These are phyloP conservation scores for Doryteuthis pealeii DNA, from an alignment of 1,140 invertebrate species.

Conservation along the genomic window DNA sequence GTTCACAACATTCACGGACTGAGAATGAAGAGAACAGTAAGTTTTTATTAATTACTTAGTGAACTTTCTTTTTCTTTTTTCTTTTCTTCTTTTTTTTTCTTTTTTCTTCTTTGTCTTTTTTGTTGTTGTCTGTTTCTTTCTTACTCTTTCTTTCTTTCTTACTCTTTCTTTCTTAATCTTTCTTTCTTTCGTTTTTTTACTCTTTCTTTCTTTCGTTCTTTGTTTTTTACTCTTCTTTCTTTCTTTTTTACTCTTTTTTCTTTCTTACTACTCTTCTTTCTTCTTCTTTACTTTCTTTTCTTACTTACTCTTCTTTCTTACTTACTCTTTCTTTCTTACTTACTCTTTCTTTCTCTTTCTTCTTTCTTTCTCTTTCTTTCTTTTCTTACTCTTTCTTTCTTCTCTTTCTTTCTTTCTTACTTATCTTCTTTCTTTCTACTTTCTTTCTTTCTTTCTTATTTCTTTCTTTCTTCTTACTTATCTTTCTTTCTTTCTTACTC, in stretches of 20 bases:
- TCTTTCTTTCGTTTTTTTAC: neutral
- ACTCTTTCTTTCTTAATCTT: neutral
- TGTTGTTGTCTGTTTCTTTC: no score
- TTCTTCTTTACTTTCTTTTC: neutral
- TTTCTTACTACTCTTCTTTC: neutral
- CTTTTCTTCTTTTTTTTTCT: slow-evolving; percentile 2
- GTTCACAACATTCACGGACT: neutral
- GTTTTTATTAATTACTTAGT: neutral
- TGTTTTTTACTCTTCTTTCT: neutral
- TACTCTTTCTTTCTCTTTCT: neutral
- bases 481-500: no score
- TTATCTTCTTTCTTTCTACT: no score
- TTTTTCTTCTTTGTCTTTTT: neutral
- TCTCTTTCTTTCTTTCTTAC: neutral
- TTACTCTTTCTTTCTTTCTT: neutral
- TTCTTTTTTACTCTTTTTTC: neutral
- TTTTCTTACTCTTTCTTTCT: neutral
- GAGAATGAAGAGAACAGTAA: slow-evolving; percentile 15
- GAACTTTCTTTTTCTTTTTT: slow-evolving; percentile 2
- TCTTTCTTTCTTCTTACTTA: no score
- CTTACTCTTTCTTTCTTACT: no score
- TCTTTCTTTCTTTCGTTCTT: no score
- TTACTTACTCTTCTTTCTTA: neutral
- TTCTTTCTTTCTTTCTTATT: no score
- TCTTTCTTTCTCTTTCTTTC: neutral